phyloP scores from a whole-genome alignment of 2,797 vertebrate species.

The Lophotriccus pileatus region DNA sequence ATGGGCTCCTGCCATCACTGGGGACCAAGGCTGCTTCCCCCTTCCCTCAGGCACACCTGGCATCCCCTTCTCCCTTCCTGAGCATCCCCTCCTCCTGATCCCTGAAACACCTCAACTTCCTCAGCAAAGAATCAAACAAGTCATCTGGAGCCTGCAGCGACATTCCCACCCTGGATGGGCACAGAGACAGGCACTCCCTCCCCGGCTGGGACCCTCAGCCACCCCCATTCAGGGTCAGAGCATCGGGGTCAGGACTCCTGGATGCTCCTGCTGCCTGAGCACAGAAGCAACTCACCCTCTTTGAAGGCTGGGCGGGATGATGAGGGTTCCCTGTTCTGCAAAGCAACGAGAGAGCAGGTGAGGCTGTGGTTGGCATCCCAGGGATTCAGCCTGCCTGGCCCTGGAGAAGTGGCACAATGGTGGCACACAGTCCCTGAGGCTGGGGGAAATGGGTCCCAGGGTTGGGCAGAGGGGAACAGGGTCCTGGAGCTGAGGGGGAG shows the following conservation, averaged over 20 bases:
- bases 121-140: not conserved
- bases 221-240: not conserved
- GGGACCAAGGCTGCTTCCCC: not conserved
- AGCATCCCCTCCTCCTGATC: not conserved
- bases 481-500: not conserved
- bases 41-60: not conserved
- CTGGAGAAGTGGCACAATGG: not conserved
- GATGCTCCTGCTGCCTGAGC: not conserved
- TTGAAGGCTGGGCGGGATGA: slow-evolving; percentile 76
- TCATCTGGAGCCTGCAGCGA: not conserved
- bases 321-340: slow-evolving; percentile 52
- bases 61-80: not conserved
- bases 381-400: not conserved
- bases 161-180: rapidly evolving
- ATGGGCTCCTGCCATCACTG: rapidly evolving
- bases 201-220: rapidly evolving
- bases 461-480: not conserved
- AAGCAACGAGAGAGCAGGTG: not conserved
- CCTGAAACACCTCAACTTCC: not conserved
- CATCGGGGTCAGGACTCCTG: not conserved
- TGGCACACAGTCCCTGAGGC: rapidly evolving
- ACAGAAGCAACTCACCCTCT: slow-evolving; percentile 79
- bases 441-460: not conserved
- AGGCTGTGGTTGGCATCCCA: not conserved
- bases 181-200: not conserved